phyloP scores from a whole-genome alignment of 2,113 vertebrate genomes.

The Mirza zaza region DNA sequence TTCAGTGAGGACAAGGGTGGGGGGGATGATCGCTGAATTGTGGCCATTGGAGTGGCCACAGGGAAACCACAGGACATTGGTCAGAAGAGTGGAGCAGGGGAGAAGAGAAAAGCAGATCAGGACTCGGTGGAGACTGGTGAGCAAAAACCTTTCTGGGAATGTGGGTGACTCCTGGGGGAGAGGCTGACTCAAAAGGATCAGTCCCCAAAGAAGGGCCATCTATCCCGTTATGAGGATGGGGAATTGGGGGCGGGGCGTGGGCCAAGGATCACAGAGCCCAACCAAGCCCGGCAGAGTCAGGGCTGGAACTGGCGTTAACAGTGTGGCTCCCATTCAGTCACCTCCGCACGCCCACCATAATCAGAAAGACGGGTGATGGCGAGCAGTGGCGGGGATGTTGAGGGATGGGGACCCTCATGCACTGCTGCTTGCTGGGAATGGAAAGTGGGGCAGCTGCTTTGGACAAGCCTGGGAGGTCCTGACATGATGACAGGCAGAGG shows the following conservation, averaged over 20 bases:
- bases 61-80: not conserved
- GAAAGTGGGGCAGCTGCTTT: not conserved
- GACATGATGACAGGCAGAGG: too few species aligned
- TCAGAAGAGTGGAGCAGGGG: not conserved
- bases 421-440: not conserved
- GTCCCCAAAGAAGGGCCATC: too few species aligned
- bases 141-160: not conserved
- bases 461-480: not conserved
- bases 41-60: not conserved
- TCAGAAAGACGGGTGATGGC: too few species aligned
- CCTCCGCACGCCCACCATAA: fast-evolving
- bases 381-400: fast-evolving
- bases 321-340: fast-evolving
- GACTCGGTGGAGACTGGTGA: fast-evolving
- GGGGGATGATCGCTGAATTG: not conserved
- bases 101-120: not conserved
- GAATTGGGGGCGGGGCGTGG: too few species aligned
- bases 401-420: not conserved
- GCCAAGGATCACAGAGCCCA: not conserved
- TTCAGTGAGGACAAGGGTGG: not conserved
- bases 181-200: not conserved
- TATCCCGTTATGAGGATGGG: not conserved
- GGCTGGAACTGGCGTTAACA: not conserved
- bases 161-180: not conserved
- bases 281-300: not conserved